Percentiles rank a stretch among this genome's conserved stretches.
Evolutionary conservation across 2,113 vertebrate genomes (phyloP).

Genomic region (Austrofundulus limnaeus): DNA sequence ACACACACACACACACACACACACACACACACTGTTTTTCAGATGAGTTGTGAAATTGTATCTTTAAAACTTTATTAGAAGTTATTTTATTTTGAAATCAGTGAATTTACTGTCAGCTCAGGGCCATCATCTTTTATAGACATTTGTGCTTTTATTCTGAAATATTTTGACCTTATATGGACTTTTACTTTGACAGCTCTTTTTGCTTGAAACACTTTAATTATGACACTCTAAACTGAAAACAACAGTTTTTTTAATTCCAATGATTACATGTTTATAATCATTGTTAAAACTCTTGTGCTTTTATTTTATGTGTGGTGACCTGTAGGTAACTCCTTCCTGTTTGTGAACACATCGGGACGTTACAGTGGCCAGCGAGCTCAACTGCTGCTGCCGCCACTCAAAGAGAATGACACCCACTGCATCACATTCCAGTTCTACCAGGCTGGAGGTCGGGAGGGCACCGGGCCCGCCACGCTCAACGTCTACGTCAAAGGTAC

Average conservation of each 20-base stretch:
- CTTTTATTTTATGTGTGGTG: neutral
- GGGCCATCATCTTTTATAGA: neutral
- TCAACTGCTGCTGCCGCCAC: slow-evolving; percentile 86
- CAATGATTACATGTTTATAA: too few species aligned
- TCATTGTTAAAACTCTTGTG: neutral
- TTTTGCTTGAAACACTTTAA: too few species aligned
- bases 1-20: slow-evolving; percentile 20
- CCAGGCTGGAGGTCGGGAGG: slow-evolving; percentile 85
- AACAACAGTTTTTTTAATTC: too few species aligned
- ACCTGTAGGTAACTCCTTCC: slow-evolving; percentile 84
- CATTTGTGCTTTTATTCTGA: neutral
- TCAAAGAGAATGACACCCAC: slow-evolving; percentile 97
- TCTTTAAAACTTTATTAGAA: neutral
- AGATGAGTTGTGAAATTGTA: slow-evolving; percentile 21
- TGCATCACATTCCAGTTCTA: slow-evolving; percentile 93
- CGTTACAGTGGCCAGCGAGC: slow-evolving; percentile 83
- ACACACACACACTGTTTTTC: slow-evolving; percentile 2
- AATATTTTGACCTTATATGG: neutral
- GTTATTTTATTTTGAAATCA: slow-evolving; percentile 20
- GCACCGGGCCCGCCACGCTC: slow-evolving; percentile 81
- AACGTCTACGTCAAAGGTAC: slow-evolving; percentile 87
- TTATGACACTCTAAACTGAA: too few species aligned
- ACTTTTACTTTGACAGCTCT: neutral
- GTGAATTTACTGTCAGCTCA: slow-evolving; percentile 3
- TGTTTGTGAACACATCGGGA: slow-evolving; percentile 91